phyloP scores from a whole-genome alignment of 2,888 invertebrate genomes.

The Cactoblastis cactorum region DNA sequence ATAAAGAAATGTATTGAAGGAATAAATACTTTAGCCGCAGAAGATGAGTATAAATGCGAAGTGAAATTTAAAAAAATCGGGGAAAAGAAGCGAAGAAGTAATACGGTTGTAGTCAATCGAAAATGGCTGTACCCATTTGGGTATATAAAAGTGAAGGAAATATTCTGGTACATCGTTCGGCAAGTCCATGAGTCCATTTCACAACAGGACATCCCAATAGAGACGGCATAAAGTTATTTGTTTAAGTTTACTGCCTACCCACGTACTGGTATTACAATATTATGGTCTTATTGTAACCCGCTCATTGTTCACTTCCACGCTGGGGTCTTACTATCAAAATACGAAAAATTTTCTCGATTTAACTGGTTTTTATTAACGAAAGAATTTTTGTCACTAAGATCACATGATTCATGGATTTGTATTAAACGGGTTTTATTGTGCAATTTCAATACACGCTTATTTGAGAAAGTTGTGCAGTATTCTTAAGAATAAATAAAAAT shows the following conservation, averaged over 20 bases:
- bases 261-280: slow-evolving; percentile 63
- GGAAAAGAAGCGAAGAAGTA: too few species aligned
- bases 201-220: slow-evolving; percentile 75
- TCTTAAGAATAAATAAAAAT: too few species aligned
- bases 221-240: slow-evolving; percentile 73
- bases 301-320: slow-evolving; percentile 55
- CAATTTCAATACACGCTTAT: too few species aligned
- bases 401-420: neutral
- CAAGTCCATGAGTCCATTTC: slow-evolving; percentile 24
- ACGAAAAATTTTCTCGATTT: slow-evolving; percentile 11
- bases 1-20: too few species aligned
- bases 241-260: slow-evolving; percentile 74
- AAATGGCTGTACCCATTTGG: too few species aligned
- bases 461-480: too few species aligned
- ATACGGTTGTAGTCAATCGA: too few species aligned
- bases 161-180: neutral
- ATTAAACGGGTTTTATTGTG: neutral
- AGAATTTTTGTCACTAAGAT: too few species aligned
- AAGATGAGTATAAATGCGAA: too few species aligned
- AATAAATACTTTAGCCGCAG: too few species aligned
- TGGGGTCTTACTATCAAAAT: slow-evolving; percentile 13
- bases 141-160: neutral
- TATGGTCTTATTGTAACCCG: slow-evolving; percentile 60
- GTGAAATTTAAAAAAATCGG: too few species aligned
- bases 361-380: too few species aligned